These are phyloP conservation scores for Ceramica pisi DNA, from an alignment of 2,888 invertebrate genomes.

Conservation along the genomic window DNA sequence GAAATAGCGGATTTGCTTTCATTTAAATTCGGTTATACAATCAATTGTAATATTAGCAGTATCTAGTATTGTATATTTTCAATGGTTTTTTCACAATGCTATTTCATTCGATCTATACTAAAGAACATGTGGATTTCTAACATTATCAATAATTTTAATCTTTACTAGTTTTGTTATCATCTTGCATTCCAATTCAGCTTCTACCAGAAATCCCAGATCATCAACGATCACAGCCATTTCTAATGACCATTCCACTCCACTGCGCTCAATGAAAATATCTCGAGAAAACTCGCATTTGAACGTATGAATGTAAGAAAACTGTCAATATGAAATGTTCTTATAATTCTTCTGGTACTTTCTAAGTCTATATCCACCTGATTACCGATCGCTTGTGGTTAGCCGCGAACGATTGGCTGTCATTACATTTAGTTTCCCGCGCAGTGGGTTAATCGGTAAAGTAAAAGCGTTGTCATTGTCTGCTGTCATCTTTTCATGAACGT, in stretches of 20 bases:
- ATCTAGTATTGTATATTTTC: neutral
- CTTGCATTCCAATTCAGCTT: conserved; percentile 7
- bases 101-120: neutral
- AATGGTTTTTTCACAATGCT: neutral
- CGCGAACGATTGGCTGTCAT: conserved; percentile 48
- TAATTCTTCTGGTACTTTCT: conserved; percentile 54
- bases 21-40: neutral
- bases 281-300: conserved; percentile 40
- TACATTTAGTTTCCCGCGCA: conserved; percentile 54
- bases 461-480: conserved; percentile 41
- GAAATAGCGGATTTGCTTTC: neutral
- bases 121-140: neutral
- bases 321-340: conserved; percentile 47
- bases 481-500: conserved; percentile 26
- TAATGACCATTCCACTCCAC: conserved; percentile 57
- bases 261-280: conserved; percentile 52
- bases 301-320: conserved; percentile 42
- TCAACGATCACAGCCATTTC: conserved; percentile 40
- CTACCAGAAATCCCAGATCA: conserved; percentile 23
- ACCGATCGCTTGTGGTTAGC: conserved; percentile 51
- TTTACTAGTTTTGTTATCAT: conserved; percentile 10
- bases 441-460: conserved; percentile 58
- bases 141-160: neutral
- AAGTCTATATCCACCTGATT: conserved; percentile 47
- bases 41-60: neutral